phyloP scores from a whole-genome alignment of 2,113 vertebrate genomes.

The Rhodinocichla rosea region DNA sequence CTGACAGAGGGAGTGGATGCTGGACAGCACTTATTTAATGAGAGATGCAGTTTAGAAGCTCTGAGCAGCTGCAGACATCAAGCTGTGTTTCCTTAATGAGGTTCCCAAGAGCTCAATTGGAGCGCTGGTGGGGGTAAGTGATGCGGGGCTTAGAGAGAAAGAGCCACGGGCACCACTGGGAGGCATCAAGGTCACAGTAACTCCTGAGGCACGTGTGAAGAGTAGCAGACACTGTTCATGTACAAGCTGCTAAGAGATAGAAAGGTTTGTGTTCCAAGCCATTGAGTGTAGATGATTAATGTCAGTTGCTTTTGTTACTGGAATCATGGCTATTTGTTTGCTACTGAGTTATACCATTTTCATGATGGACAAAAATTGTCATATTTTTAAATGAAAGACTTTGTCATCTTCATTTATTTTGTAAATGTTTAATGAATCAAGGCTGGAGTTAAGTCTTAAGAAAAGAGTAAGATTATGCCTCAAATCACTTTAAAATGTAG shows the following conservation, averaged over 20 bases:
- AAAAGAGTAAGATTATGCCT: not conserved
- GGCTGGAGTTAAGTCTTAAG: not conserved
- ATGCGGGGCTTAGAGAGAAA: not conserved
- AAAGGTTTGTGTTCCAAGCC: constrained; percentile 40
- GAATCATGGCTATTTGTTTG: constrained; percentile 14
- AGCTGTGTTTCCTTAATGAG: constrained; percentile 56
- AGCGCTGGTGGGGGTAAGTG: not conserved
- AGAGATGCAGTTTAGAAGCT: constrained; percentile 41
- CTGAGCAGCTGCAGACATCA: constrained; percentile 51
- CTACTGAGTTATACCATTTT: constrained; percentile 12
- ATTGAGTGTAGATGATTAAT: not conserved
- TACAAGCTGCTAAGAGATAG: not conserved
- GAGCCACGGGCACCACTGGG: not conserved
- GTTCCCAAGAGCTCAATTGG: not conserved
- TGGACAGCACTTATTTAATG: constrained; percentile 32
- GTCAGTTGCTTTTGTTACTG: constrained; percentile 23
- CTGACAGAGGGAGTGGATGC: constrained; percentile 25
- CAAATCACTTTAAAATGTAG: not conserved
- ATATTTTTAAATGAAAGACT: constrained; percentile 8
- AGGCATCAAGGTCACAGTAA: not conserved
- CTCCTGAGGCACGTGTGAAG: not conserved
- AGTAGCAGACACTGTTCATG: constrained; percentile 18
- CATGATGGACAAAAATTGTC: not conserved
- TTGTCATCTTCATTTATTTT: constrained; percentile 46
- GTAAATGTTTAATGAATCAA: constrained; percentile 2